Base-by-base conservation (phyloP, 2,888 invertebrate species). In the Drosophila mimetica region DNA sequence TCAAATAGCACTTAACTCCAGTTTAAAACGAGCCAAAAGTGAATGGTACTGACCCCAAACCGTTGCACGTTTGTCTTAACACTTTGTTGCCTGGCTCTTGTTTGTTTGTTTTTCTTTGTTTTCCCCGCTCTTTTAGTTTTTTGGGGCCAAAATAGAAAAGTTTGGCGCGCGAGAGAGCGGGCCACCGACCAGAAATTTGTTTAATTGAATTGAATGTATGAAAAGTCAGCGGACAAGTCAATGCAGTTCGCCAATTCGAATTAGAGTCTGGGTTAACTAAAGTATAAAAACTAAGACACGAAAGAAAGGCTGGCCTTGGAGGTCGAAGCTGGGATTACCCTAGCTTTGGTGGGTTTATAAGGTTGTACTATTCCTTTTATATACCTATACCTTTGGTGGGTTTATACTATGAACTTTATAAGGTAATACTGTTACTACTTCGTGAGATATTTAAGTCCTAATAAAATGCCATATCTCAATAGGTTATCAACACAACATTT, bases 1-100 rank as follows among this genome's bases (percentile, higher is more conserved):
- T 86, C 87, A 83, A 83, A 83, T 82, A 83, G 87, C 83, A 83
- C 83, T 84, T 85, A 87, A 85, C 85, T 84, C 83, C 84, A 86
- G 82, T 84, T 87, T 84, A 77, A 87, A 84, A 82, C 87, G 83
- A 85, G 85, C 83, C 87, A 84, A 84, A 84, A 84, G 84, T 84
- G 84, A 84, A 84, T 84, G 84, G 84, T 79, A 86, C 86, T 82
- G 81, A 82, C 81, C 81, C 81, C 81, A 82, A 82, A 86, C 81
- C 86, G 83, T 86, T 82, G 81, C 81, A 82, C 81, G 81, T 82
- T 82, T 80, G 80, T 80, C 80, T 84, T 86, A 82, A 82, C 81
- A 82, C 81, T 82, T 86, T 82, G 80, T 81, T 81, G 81, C 83
- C 83, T 85, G 77, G 86, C 79, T 79, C 60, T 80, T 85, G 79